Percentiles rank a stretch among this genome's conserved stretches.
phyloP scores from a whole-genome alignment of 2,113 vertebrate genomes.

The Macaca nemestrina region DNA sequence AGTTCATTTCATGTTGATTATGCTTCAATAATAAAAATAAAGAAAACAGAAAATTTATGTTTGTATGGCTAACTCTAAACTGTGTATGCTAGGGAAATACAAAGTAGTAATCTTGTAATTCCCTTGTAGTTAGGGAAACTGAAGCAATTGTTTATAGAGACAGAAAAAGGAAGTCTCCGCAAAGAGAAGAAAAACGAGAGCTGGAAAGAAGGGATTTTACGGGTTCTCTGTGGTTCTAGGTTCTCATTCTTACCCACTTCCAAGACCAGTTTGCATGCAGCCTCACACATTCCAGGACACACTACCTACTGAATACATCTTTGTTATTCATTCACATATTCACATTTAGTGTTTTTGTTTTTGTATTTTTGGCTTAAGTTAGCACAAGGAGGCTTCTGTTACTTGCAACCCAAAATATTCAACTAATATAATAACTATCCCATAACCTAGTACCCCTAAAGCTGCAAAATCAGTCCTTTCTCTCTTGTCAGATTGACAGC shows the following conservation, averaged over 20 bases:
- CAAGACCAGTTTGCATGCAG: not conserved
- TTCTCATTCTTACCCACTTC: not conserved
- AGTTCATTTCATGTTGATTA: not conserved
- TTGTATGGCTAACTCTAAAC: not conserved
- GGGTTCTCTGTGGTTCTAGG: not conserved
- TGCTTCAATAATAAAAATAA: not conserved
- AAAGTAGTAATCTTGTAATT: not conserved
- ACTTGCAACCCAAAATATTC: not conserved
- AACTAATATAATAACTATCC: not conserved
- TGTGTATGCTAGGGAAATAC: not conserved
- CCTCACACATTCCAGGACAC: not conserved
- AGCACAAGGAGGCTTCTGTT: not conserved
- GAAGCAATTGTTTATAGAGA: conserved; percentile 22
- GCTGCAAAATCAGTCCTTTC: not conserved
- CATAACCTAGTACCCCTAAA: not conserved
- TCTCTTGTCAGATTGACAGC: not conserved
- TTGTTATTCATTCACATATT: not conserved
- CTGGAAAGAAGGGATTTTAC: not conserved
- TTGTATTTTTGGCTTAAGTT: not conserved
- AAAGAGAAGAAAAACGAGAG: not conserved
- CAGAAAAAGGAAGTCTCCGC: not conserved
- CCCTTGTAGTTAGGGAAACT: not conserved
- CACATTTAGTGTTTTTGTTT: not conserved
- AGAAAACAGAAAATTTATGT: not conserved
- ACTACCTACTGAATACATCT: not conserved